Evolutionary conservation across 64 coral and sea anemone species (phyloP).

Genomic region (Montipora capricornis): DNA sequence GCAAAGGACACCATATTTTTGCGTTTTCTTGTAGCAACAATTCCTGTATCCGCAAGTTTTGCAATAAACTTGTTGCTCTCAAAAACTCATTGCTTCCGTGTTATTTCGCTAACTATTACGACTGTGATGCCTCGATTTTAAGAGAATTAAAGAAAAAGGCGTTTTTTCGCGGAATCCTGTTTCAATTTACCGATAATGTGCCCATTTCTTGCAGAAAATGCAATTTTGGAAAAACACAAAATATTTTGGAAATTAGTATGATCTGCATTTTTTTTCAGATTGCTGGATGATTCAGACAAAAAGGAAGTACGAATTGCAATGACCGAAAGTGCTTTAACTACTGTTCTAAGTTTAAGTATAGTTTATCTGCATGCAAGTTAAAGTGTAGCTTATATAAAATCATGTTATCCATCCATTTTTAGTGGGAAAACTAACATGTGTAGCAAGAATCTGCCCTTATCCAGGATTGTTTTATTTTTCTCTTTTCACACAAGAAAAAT

Average conservation of each 20-base stretch:
- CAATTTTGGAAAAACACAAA: no score
- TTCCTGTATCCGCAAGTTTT: no score
- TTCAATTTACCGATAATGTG: no score
- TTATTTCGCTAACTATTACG: no score
- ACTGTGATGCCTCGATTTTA: no score
- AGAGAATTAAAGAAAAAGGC: no score
- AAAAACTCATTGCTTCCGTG: no score
- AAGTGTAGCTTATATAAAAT: background rate
- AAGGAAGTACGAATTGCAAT: constrained; percentile 44
- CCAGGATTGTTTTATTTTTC: background rate
- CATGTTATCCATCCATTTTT: constrained; percentile 1
- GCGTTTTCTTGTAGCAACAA: no score
- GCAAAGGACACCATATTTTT: no score
- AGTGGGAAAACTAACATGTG: background rate
- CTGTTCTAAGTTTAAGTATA: constrained; percentile 46
- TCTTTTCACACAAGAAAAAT: background rate
- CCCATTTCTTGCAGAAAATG: no score
- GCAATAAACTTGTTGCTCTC: no score
- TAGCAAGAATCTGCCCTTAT: background rate
- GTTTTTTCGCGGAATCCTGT: no score
- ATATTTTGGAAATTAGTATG: background rate
- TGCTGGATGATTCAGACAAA: constrained; percentile 51
- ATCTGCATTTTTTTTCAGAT: constrained; percentile 51
- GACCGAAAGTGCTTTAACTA: background rate
- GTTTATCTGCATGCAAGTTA: background rate